Base-by-base conservation (phyloP, 2,797 vertebrate species). In the Pseudocheirus occidentalis region DNA sequence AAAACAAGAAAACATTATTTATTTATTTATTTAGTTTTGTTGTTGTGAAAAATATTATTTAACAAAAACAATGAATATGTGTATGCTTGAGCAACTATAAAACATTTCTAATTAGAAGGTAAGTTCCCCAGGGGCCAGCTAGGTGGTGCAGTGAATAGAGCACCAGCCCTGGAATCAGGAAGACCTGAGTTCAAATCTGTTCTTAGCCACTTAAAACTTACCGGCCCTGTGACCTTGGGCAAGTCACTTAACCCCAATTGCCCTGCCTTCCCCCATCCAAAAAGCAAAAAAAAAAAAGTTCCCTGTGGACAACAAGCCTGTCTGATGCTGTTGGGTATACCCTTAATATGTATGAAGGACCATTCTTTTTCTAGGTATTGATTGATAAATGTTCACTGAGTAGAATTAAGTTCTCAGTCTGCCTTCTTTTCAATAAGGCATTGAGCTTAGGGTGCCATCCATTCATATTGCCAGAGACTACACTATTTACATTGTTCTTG, bases 381-480 rank as follows among this genome's bases (percentile, higher is more conserved):
- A 52, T 34, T 11, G 28, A 73, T 40, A 73, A 27, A 12, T 2
- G 31, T 21, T 81, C 0, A 0, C 55, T 31, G 40, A 24, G 13
- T 40, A 90, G 31, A 92, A 53, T 29, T 31, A 12, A 46, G 87
- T 46, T 66, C 58, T 40, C 1, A 2, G 1, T 28, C 54, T 59
- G 27, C 55, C 95, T 94, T 96, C 90, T 95, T 92, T 53, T 94
- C 18, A n/a, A 97, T 98, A 92, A 92, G 99, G 99, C 99, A 98
- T 99, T 93, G 99, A 99, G 97, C 95, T 99, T 90, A 98, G 98
- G 0, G 98, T 99, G 99, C 98, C 98, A 46, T 99, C 99, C 0
- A 98, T 99, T 11, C 99, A 99, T 0, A 98, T 99, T 95, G 99
- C 99, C 31, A 99, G 99, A 21, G 99, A 99, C 0, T 99, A 99